Percentiles rank a stretch among this genome's conserved stretches.
Evolutionary conservation across 2,797 vertebrate species (phyloP).

Genomic region (Rhyacichthys aspro): DNA sequence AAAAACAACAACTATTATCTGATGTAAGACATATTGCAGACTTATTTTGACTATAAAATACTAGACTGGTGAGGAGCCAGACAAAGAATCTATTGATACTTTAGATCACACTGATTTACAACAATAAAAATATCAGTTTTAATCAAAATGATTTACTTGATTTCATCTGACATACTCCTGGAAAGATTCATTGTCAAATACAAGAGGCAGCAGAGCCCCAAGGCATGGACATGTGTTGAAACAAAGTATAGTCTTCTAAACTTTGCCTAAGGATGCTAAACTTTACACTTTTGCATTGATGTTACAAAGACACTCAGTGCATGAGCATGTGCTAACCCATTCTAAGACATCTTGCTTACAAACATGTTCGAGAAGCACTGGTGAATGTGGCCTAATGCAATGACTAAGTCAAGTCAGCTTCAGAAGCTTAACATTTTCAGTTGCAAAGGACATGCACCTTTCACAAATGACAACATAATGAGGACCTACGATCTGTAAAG

Average conservation of each 20-base stretch:
- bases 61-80: neutral
- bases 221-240: conserved; percentile 30
- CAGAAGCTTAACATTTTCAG: conserved; percentile 17
- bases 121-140: conserved; percentile 2
- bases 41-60: conserved; percentile 12
- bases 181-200: conserved; percentile 4
- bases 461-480: conserved; percentile 59
- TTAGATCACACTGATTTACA: conserved; percentile 4
- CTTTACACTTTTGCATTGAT: conserved; percentile 20
- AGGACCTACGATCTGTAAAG: conserved; percentile 23
- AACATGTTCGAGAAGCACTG: conserved; percentile 25
- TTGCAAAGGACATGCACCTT: conserved; percentile 19
- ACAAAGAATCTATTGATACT: neutral
- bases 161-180: conserved; percentile 2
- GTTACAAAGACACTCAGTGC: conserved; percentile 13
- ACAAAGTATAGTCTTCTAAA: conserved; percentile 8
- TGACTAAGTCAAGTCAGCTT: neutral
- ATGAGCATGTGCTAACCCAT: conserved; percentile 29
- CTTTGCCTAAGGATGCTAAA: conserved; percentile 17
- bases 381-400: conserved; percentile 17
- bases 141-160: conserved; percentile 10
- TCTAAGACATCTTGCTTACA: conserved; percentile 11
- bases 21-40: conserved; percentile 9
- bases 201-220: conserved; percentile 2
- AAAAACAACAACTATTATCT: conserved; percentile 23